Evolutionary conservation across 2,113 vertebrate species (phyloP).

Genomic region (Cacatua alba): DNA sequence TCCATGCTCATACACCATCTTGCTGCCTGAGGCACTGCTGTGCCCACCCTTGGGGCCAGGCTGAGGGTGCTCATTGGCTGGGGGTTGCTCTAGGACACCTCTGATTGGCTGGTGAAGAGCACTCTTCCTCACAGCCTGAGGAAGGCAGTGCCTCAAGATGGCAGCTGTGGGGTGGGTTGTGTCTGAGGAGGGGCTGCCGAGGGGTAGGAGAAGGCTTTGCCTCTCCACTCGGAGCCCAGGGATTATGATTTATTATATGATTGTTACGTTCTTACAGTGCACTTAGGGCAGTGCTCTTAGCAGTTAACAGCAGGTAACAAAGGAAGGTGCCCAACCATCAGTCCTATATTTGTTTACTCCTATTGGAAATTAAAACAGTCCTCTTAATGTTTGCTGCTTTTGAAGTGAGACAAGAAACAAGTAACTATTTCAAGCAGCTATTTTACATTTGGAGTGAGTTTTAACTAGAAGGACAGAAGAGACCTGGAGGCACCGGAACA

Average conservation of each 20-base stretch:
- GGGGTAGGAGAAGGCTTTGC: not conserved
- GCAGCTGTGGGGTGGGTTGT: not conserved
- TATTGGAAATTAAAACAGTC: not conserved
- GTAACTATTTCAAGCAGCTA: not conserved
- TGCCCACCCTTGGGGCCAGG: too few relatives aligned
- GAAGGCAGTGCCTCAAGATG: not conserved
- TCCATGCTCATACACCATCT: too few relatives aligned
- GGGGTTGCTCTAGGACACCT: not conserved
- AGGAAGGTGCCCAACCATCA: not conserved
- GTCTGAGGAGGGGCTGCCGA: fast-evolving
- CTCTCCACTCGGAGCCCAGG: not conserved
- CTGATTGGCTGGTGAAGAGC: not conserved
- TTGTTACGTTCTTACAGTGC: not conserved
- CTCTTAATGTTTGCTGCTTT: not conserved
- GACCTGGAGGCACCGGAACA: not conserved
- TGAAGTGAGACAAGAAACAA: not conserved
- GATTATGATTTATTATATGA: not conserved
- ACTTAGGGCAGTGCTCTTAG: not conserved
- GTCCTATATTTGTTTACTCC: not conserved
- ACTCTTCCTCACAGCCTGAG: not conserved
- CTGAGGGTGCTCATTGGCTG: not conserved
- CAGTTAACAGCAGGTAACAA: not conserved
- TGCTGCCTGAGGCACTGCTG: too few relatives aligned
- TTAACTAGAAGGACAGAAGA: not conserved
- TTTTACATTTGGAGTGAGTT: not conserved